Percentiles rank a stretch among this genome's conserved stretches.
Conservation (phyloP, 2,888 invertebrate genomes). For the Keiferia lycopersicella region DNA sequence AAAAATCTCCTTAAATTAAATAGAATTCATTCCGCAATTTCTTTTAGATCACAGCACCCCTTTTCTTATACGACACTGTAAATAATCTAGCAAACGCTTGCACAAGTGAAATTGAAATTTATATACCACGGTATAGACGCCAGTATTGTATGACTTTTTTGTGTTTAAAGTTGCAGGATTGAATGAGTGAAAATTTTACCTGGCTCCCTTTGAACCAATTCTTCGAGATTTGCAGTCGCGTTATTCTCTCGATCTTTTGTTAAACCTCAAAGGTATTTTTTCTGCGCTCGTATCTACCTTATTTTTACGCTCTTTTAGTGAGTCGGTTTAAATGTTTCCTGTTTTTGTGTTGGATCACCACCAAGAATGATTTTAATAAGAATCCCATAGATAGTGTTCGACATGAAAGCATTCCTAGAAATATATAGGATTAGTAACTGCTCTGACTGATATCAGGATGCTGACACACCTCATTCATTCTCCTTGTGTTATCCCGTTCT, state of each 20-base stretch:
- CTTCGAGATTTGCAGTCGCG: constrained; percentile 52
- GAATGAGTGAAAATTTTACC: constrained; percentile 68
- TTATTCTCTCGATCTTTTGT: constrained; percentile 58
- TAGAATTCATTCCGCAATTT: constrained; percentile 66
- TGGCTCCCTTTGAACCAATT: constrained; percentile 69
- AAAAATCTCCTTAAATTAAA: constrained; percentile 60
- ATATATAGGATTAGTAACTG: not conserved
- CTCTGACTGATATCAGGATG: no score
- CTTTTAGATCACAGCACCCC: constrained; percentile 61
- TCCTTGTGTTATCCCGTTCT: no score
- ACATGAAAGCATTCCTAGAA: not conserved
- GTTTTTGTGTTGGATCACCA: constrained; percentile 40
- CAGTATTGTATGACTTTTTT: not conserved
- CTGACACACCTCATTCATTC: no score
- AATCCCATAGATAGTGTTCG: not conserved
- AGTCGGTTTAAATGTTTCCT: constrained; percentile 46
- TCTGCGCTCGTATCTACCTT: constrained; percentile 33
- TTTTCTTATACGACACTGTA: constrained; percentile 58
- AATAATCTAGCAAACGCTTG: constrained; percentile 56
- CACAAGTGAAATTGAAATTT: constrained; percentile 30
- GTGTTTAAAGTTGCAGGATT: constrained; percentile 55
- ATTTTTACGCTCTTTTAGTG: constrained; percentile 27
- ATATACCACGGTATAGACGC: not conserved
- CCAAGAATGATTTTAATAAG: not conserved
- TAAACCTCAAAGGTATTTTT: constrained; percentile 69